A percentile compares a stretch with the other conserved stretches of the same genome.
Conservation (phyloP, 2,888 invertebrate species). For the Synanthedon formicaeformis region DNA sequence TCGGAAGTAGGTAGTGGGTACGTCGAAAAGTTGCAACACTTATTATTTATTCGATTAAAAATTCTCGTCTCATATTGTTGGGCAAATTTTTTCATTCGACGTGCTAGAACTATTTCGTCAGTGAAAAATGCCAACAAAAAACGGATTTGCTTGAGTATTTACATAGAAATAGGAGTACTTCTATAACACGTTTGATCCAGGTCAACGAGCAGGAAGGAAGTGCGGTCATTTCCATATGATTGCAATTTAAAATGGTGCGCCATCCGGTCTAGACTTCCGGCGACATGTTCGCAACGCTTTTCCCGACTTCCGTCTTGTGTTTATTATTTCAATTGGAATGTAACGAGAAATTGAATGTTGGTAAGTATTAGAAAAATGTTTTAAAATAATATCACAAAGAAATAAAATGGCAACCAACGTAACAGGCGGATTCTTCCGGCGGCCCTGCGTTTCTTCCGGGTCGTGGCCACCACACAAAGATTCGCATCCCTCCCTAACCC, state of each 20-base stretch:
- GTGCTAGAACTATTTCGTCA: too few species aligned
- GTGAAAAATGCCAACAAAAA: too few species aligned
- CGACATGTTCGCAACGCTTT: constrained; percentile 26
- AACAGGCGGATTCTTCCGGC: constrained; percentile 11
- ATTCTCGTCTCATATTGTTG: too few species aligned
- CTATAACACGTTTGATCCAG: constrained; percentile 11
- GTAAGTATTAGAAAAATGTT: background rate
- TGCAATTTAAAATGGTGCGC: constrained; percentile 44
- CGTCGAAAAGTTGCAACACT: constrained; percentile 10
- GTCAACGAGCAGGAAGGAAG: constrained; percentile 43
- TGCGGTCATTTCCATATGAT: constrained; percentile 44
- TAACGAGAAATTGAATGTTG: constrained; percentile 4
- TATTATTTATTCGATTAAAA: background rate
- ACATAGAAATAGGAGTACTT: background rate
- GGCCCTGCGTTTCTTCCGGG: constrained; percentile 36
- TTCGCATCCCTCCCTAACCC: constrained; percentile 29
- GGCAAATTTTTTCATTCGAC: too few species aligned
- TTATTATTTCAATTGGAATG: constrained; percentile 9
- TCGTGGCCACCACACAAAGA: constrained; percentile 37
- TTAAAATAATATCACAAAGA: background rate
- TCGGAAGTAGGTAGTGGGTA: constrained; percentile 25
- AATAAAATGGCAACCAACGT: background rate
- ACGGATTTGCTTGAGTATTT: background rate
- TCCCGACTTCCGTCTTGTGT: constrained; percentile 12
- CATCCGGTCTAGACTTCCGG: constrained; percentile 43